Conservation (phyloP, 2,113 vertebrate species). For the Phylloscopus trochilus region DNA sequence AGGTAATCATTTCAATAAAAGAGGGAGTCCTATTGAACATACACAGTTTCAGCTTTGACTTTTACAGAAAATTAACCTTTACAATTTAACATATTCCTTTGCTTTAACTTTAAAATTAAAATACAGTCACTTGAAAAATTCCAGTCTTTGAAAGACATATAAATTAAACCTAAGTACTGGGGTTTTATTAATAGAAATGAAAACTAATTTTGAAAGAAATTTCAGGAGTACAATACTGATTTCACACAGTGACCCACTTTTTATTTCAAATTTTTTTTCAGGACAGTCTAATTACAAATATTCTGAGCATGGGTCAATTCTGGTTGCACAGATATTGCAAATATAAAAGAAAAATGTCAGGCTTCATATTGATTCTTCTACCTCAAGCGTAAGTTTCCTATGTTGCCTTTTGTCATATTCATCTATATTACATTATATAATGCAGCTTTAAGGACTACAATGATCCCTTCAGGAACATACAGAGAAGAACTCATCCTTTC, state of each 20-base stretch:
- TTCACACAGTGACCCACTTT: not conserved
- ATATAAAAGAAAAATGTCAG: not conserved
- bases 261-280: not conserved
- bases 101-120: not conserved
- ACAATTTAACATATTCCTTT: not conserved
- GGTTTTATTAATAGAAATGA: not conserved
- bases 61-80: not conserved
- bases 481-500: not conserved
- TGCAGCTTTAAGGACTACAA: not conserved
- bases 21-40: not conserved
- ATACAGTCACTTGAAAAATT: not conserved
- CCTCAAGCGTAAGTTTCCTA: not conserved
- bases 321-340: not conserved
- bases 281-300: not conserved
- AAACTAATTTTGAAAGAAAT: not conserved
- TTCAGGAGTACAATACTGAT: not conserved
- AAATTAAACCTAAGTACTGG: not conserved
- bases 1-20: not conserved
- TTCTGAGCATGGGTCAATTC: not conserved
- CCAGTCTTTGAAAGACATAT: not conserved
- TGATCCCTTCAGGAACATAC: not conserved
- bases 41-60: not conserved
- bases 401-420: not conserved
- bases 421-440: not conserved
- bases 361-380: not conserved